phyloP scores from a whole-genome alignment of 1,140 invertebrate genomes.

The Melanaphis sacchari region DNA sequence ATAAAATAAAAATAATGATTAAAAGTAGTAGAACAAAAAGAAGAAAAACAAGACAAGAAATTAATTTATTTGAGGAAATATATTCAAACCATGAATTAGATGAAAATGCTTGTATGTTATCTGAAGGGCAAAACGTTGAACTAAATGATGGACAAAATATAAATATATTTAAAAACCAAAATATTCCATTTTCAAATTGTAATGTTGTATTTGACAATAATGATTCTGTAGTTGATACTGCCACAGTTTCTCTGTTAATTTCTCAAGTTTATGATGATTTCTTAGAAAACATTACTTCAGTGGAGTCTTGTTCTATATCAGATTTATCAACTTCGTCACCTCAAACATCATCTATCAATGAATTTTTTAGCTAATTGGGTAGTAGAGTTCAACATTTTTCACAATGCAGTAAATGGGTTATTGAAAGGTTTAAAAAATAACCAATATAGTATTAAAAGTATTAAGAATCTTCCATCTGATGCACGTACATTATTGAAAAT shows the following conservation, averaged over 20 bases:
- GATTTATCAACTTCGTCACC: neutral
- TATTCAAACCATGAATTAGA: neutral
- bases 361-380: neutral
- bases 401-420: neutral
- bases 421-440: neutral
- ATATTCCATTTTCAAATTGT: neutral
- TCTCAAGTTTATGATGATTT: neutral
- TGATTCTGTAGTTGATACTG: neutral
- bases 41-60: neutral
- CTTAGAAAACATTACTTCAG: neutral
- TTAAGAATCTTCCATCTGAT: neutral
- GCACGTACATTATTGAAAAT: neutral
- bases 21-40: constrained; percentile 8
- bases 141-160: too few species aligned
- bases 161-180: neutral
- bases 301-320: neutral
- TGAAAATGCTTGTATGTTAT: neutral
- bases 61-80: neutral
- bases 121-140: too few species aligned
- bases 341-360: neutral
- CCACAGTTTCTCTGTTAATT: neutral
- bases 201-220: neutral
- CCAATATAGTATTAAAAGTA: too few species aligned
- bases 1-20: neutral
- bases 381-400: neutral